Percentiles rank a stretch among this genome's conserved stretches.
Conservation (phyloP, 35 echinoderm and acorn worm genomes). For the Apostichopus californicus region DNA sequence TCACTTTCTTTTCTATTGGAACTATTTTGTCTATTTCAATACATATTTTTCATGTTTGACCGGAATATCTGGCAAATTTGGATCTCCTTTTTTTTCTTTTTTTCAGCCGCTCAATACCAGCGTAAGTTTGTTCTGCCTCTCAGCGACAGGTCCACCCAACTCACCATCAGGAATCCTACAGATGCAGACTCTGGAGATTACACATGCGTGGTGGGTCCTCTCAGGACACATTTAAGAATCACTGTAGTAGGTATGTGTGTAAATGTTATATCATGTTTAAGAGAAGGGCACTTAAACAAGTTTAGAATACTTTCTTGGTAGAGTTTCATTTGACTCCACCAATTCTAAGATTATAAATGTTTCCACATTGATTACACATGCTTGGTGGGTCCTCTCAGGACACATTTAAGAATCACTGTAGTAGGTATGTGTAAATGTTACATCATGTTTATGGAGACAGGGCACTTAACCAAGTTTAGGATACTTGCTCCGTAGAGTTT, state of each 20-base stretch:
- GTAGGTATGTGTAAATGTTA: not conserved
- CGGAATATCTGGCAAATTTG: not conserved
- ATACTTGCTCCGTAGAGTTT: too few species aligned
- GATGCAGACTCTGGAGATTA: conserved; percentile 73
- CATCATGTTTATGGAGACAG: too few species aligned
- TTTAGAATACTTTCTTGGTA: too few species aligned
- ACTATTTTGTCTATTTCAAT: too few species aligned
- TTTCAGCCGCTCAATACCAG: conserved; percentile 6
- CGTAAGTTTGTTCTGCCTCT: conserved; percentile 26
- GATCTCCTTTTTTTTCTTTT: not conserved
- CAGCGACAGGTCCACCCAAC: conserved; percentile 46
- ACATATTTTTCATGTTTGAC: too few species aligned
- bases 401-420: conserved; percentile 59
- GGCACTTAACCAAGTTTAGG: too few species aligned
- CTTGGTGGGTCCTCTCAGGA: conserved; percentile 52
- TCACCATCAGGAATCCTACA: conserved; percentile 59
- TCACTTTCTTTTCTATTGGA: too few species aligned
- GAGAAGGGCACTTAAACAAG: too few species aligned
- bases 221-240: conserved; percentile 57
- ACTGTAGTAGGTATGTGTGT: conserved; percentile 17
- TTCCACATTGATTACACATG: conserved; percentile 82
- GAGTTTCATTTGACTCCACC: too few species aligned
- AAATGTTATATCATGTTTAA: too few species aligned
- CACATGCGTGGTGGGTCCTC: conserved; percentile 64
- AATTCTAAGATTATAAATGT: too few species aligned